These are phyloP conservation scores for Agonopterix alstromeriana DNA, from an alignment of 2,888 invertebrate genomes.

Conservation along the genomic window DNA sequence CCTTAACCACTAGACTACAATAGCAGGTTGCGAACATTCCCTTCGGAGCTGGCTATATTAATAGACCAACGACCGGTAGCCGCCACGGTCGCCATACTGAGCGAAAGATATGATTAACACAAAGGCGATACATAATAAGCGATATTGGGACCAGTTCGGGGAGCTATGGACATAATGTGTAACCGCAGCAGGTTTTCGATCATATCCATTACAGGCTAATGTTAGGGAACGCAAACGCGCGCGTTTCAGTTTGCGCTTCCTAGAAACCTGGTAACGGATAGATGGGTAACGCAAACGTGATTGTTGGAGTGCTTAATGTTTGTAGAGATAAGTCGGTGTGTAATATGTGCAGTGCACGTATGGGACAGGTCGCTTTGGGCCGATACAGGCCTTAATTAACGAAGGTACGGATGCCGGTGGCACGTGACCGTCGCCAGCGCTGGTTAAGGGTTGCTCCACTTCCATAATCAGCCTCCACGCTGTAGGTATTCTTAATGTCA, in stretches of 20 bases:
- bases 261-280: slow-evolving; percentile 8
- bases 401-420: slow-evolving; percentile 23
- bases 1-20: slow-evolving; percentile 68
- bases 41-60: slow-evolving; percentile 58
- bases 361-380: slow-evolving; percentile 22
- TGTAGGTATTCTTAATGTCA: no score
- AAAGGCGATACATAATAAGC: slow-evolving; percentile 71
- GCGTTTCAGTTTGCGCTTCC: slow-evolving; percentile 27
- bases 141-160: slow-evolving; percentile 68
- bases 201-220: slow-evolving; percentile 54
- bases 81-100: slow-evolving; percentile 54
- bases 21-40: slow-evolving; percentile 68
- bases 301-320: slow-evolving; percentile 2
- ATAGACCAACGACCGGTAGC: slow-evolving; percentile 71
- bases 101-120: slow-evolving; percentile 74
- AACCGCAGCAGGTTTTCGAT: slow-evolving; percentile 55
- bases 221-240: slow-evolving; percentile 34
- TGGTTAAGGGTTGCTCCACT: slow-evolving; percentile 16
- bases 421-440: slow-evolving; percentile 25
- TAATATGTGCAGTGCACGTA: slow-evolving; percentile 21
- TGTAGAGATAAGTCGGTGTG: slow-evolving; percentile 4
- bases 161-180: slow-evolving; percentile 58
- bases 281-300: slow-evolving; percentile 7
- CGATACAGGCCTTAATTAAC: slow-evolving; percentile 28
- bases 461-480: slow-evolving; percentile 8